Percentiles rank a stretch among this genome's conserved stretches.
phyloP scores from a whole-genome alignment of 2,113 vertebrate genomes.

The Elaphurus davidianus region DNA sequence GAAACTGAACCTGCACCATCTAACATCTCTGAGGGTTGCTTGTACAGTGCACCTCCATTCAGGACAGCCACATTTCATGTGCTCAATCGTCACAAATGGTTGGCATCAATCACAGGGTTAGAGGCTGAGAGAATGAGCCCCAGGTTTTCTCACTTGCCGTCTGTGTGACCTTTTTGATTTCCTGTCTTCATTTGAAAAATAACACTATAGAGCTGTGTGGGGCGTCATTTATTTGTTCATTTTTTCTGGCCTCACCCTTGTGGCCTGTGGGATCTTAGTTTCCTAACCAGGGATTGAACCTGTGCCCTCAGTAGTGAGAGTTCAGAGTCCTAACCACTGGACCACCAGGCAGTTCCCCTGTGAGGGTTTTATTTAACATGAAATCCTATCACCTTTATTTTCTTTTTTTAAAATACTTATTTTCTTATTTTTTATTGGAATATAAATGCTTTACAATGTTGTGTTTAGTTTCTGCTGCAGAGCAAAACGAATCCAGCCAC shows the following conservation, averaged over 20 bases:
- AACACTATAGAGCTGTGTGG: not conserved
- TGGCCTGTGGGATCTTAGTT: not conserved
- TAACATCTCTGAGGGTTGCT: not conserved
- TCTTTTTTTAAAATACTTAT: not conserved
- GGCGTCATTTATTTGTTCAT: not conserved
- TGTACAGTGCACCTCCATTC: fast-evolving
- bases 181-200: slow-evolving; percentile 6
- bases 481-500: not conserved
- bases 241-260: not conserved
- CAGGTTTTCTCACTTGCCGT: not conserved
- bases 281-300: not conserved
- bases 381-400: not conserved
- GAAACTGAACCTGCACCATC: not conserved
- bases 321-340: not conserved
- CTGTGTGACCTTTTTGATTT: not conserved
- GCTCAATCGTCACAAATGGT: fast-evolving
- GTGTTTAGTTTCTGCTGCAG: not conserved
- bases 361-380: not conserved
- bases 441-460: not conserved
- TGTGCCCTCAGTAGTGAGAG: not conserved
- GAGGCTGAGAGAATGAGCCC: not conserved
- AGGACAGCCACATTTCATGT: not conserved
- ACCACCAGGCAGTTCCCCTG: not conserved
- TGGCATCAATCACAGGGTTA: not conserved
- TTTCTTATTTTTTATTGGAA: not conserved